Evolutionary conservation across 2,797 vertebrate species (phyloP).

Genomic region (Champsocephalus esox): DNA sequence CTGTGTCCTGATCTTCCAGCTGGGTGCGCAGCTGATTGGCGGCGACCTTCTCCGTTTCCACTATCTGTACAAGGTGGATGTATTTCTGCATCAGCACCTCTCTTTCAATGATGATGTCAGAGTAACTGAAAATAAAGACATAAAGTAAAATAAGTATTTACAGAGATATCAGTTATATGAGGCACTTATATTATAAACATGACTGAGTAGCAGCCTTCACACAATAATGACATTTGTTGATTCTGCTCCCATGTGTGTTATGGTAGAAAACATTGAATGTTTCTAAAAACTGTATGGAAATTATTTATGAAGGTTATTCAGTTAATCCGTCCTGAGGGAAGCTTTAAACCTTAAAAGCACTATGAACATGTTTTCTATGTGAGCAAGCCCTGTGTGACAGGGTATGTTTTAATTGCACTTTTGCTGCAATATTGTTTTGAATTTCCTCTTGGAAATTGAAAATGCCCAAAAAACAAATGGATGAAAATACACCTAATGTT

Average conservation of each 20-base stretch:
- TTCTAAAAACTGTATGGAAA: neutral
- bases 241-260: neutral
- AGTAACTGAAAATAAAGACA: conserved; percentile 86
- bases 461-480: too few species aligned
- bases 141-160: neutral
- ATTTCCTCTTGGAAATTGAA: too few species aligned
- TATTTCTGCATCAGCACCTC: conserved; percentile 99
- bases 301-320: neutral
- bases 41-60: conserved; percentile 98
- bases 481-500: too few species aligned
- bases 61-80: conserved; percentile 97
- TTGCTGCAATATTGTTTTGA: too few species aligned
- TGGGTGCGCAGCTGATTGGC: conserved; percentile 97
- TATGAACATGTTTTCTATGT: neutral
- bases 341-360: neutral
- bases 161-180: neutral
- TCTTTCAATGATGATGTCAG: conserved; percentile 94
- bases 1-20: conserved; percentile 97
- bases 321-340: neutral
- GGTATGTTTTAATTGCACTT: too few species aligned
- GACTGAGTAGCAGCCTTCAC: neutral
- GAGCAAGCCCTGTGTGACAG: neutral
- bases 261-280: neutral
- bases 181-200: neutral
- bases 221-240: neutral